Conservation (phyloP, 2,797 vertebrate species). For the Apogon talboti region DNA sequence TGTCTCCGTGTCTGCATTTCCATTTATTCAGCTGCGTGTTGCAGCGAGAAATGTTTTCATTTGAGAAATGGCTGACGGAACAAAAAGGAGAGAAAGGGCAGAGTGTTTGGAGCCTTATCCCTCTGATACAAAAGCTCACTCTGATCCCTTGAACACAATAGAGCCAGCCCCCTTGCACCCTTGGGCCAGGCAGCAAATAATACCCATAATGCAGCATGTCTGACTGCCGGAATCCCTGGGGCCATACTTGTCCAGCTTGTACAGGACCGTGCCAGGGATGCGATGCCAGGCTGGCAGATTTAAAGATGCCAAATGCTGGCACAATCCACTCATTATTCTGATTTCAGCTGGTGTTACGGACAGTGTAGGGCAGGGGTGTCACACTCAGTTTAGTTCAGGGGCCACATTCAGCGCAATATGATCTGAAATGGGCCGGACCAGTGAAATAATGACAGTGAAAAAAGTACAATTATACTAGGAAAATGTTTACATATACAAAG, state of each 20-base stretch:
- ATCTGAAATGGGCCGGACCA: too few relatives aligned
- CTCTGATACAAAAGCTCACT: constrained; percentile 67
- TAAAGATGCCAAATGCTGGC: constrained; percentile 53
- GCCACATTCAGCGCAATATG: too few relatives aligned
- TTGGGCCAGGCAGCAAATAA: constrained; percentile 73
- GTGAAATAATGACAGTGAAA: too few relatives aligned
- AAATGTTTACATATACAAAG: too few relatives aligned
- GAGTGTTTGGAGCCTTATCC: constrained; percentile 70
- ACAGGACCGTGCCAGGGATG: constrained; percentile 56
- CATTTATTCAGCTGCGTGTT: constrained; percentile 50
- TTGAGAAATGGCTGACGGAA: constrained; percentile 55
- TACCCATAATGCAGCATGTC: constrained; percentile 76
- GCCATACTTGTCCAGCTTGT: constrained; percentile 65
- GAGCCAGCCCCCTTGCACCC: constrained; percentile 51
- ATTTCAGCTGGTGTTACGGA: constrained; percentile 17
- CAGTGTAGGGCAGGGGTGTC: too few relatives aligned
- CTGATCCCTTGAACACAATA: constrained; percentile 75
- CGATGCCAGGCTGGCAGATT: constrained; percentile 58
- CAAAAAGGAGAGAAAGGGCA: constrained; percentile 38
- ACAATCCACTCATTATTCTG: constrained; percentile 25
- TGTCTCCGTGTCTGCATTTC: constrained; percentile 63
- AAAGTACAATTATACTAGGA: too few relatives aligned
- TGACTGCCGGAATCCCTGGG: constrained; percentile 73
- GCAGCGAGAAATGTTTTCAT: constrained; percentile 39
- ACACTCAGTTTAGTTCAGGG: too few relatives aligned